Base-by-base conservation (phyloP, 2,113 vertebrate species). In the Perca schrenkii region DNA sequence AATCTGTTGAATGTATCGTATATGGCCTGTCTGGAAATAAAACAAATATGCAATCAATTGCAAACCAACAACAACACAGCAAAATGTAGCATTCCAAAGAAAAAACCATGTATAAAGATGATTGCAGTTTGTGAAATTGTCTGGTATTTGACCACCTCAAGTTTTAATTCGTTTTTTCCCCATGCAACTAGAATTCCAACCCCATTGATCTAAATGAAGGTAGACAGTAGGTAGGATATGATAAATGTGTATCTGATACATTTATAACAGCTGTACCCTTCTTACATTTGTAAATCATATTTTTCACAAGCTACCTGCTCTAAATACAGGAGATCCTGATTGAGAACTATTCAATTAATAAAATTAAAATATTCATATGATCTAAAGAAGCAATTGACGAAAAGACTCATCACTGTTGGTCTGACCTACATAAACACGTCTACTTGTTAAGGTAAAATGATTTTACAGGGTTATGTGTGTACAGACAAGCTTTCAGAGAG, bases 1-100 rank as follows among this genome's bases (percentile, higher is more conserved):
- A 98, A 99, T 75, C 97, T 96, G 87, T 97, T 94, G 90, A 97
- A 99, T 0, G 98, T 96, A 49, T 99, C 98, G 16, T 99, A 99
- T 91, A 99, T 99, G 13, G 98, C 97, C 91, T 93, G 95, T 86
- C 98, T 99, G 85, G 0, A 82, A 85, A 57, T 12, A 92, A 93
- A 34, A 77, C 54, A 79, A 0, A 62, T 15, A 57, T 21, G 7
- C 15, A 28, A 31, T 56, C 7, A 63, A 17, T 80, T 64, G 2
- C 28, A 34, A 15, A 46, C 40, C 40, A 43, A 43, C 4, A 49
- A 25, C 6, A 21, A 19, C 17, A 25, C 2, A 43, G 14, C 2
- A 43, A 34, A 5, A 40, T 22, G 67, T 40, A 4, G 25, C 36
- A 69, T 16, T 15, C 34, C 63, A 25, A 43, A 72, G 15, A 58